Conservation (phyloP, 1,140 invertebrate genomes). For the Paramacrobiotus metropolitanus region DNA sequence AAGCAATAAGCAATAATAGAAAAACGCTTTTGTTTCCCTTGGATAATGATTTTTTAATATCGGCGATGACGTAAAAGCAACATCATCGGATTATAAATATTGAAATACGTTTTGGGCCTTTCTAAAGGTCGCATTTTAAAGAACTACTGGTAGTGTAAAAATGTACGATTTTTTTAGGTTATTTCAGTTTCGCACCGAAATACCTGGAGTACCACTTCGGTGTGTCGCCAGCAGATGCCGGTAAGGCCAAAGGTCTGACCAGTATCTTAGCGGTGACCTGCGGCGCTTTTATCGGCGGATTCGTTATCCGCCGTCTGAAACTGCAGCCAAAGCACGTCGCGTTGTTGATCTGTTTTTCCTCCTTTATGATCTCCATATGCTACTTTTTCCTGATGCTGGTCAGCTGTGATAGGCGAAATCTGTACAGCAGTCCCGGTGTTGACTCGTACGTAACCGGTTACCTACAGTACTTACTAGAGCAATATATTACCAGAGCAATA, state of each 20-base stretch:
- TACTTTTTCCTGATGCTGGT: constrained; percentile 3
- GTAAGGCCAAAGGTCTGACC: neutral
- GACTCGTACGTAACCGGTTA: neutral
- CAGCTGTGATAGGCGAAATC: neutral
- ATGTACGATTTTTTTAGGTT: too few species aligned
- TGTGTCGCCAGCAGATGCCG: neutral
- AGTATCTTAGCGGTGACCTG: neutral
- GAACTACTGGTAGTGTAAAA: too few species aligned
- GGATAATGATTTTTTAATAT: too few species aligned
- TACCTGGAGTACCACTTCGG: constrained; percentile 1
- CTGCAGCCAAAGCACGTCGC: neutral
- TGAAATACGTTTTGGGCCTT: too few species aligned
- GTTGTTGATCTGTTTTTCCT: constrained; percentile 1
- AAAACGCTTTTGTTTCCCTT: too few species aligned
- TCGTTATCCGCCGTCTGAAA: neutral
- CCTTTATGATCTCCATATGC: neutral
- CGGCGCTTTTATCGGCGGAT: neutral
- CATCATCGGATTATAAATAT: too few species aligned
- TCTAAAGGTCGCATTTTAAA: too few species aligned
- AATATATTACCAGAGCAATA: neutral
- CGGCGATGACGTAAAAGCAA: too few species aligned
- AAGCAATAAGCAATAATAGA: too few species aligned
- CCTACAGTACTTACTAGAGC: neutral
- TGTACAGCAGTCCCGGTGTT: neutral
- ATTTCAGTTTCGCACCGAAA: neutral